Percentiles rank a stretch among this genome's conserved stretches.
Conservation (phyloP, 2,888 invertebrate genomes). For the Parelbella ahira region DNA sequence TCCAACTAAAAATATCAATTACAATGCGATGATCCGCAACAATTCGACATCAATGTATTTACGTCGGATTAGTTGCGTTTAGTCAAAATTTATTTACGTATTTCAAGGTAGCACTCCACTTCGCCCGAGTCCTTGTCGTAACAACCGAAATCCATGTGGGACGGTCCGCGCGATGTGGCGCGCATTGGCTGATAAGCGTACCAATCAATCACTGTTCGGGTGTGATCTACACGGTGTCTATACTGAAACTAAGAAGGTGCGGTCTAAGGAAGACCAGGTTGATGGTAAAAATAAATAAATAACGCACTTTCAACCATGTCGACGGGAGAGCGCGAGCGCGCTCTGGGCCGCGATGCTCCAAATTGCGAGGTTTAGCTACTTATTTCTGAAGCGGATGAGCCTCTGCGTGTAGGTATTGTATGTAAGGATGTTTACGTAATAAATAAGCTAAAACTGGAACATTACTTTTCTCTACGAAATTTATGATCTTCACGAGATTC, state of each 20-base stretch:
- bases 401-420: constrained; percentile 41
- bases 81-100: constrained; percentile 81
- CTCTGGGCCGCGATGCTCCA: constrained; percentile 56
- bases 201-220: constrained; percentile 51
- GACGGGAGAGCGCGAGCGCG: constrained; percentile 57
- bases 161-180: constrained; percentile 43
- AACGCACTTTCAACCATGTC: constrained; percentile 73
- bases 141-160: constrained; percentile 83
- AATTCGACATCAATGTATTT: constrained; percentile 54
- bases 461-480: too few species aligned
- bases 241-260: constrained; percentile 67
- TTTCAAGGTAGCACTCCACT: constrained; percentile 85
- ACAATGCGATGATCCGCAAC: constrained; percentile 70
- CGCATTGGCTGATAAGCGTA: constrained; percentile 49
- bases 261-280: constrained; percentile 54
- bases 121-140: constrained; percentile 84
- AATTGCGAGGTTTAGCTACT: constrained; percentile 57
- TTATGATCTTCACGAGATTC: too few species aligned
- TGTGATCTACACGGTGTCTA: constrained; percentile 68
- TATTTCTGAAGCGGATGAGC: constrained; percentile 46
- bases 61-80: constrained; percentile 51
- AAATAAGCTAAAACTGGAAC: constrained; percentile 47
- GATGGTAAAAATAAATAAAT: constrained; percentile 66
- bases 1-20: constrained; percentile 79
- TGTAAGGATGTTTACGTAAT: constrained; percentile 68